These are phyloP conservation scores for Diabrotica virgifera DNA, from an alignment of 1,140 invertebrate species.

Conservation along the genomic window DNA sequence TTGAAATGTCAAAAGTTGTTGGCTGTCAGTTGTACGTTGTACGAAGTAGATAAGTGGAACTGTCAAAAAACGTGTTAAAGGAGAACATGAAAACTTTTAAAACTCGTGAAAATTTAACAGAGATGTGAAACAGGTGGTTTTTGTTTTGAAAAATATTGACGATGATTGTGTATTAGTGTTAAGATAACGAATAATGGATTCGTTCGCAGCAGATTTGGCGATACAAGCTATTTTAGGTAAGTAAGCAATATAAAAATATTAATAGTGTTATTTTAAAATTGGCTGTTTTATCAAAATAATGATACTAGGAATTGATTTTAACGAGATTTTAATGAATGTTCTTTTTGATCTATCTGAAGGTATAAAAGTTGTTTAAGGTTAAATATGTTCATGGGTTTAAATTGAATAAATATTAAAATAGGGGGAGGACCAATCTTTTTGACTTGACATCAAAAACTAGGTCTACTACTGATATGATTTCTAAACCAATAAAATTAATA, in stretches of 20 bases:
- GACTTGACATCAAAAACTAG: slow-evolving; percentile 21
- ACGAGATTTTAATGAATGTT: too few relatives aligned
- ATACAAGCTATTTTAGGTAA: slow-evolving; percentile 41
- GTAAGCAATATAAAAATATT: slow-evolving; percentile 30
- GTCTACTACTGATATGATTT: slow-evolving; percentile 6
- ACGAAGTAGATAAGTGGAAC: slow-evolving; percentile 17
- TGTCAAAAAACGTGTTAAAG: slow-evolving; percentile 37
- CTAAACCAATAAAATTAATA: not conserved
- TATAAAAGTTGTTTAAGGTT: too few relatives aligned
- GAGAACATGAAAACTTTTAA: slow-evolving; percentile 29
- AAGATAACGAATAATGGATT: slow-evolving; percentile 32
- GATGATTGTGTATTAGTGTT: slow-evolving; percentile 28
- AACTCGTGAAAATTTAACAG: slow-evolving; percentile 23
- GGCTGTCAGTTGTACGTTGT: not conserved
- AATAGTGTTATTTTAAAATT: not conserved
- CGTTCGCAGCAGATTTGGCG: slow-evolving; percentile 38
- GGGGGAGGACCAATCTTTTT: slow-evolving; percentile 14
- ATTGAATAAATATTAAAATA: not conserved
- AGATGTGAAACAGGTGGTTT: slow-evolving; percentile 29
- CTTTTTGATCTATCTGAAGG: too few relatives aligned
- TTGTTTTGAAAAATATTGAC: slow-evolving; percentile 17
- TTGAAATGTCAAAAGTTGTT: not conserved
- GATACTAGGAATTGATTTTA: not conserved
- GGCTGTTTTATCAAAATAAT: too few relatives aligned
- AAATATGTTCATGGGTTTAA: too few relatives aligned